Evolutionary conservation across 2,888 invertebrate species (phyloP).

Genomic region (Hedya salicella): DNA sequence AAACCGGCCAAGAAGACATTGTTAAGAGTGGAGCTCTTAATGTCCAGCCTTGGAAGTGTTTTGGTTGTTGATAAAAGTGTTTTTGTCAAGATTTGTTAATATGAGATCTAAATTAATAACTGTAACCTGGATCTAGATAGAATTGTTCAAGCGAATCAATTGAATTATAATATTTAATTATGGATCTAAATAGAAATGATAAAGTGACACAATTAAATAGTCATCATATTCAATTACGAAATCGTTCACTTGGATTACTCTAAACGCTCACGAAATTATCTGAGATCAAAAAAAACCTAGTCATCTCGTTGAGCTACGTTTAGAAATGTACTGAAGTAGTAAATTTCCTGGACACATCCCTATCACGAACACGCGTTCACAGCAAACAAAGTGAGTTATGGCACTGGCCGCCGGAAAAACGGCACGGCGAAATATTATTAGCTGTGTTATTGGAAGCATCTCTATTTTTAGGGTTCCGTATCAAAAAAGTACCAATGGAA

Average conservation of each 20-base stretch:
- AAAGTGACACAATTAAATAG: background rate
- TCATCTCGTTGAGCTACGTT: constrained; percentile 9
- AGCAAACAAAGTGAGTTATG: constrained; percentile 43
- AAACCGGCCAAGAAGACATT: too few relatives aligned
- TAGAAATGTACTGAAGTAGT: constrained; percentile 38
- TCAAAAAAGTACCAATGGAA: too few relatives aligned
- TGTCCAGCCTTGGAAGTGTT: too few relatives aligned
- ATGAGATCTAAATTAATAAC: background rate
- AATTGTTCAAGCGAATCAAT: background rate
- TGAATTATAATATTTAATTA: constrained; percentile 8
- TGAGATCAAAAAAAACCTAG: constrained; percentile 19
- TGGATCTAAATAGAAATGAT: background rate
- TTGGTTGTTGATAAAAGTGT: too few relatives aligned
- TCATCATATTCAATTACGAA: constrained; percentile 9
- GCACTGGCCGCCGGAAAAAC: constrained; percentile 27
- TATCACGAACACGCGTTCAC: constrained; percentile 42
- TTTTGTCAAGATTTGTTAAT: background rate
- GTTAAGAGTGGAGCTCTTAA: too few relatives aligned
- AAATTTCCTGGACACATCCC: constrained; percentile 47
- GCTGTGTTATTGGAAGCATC: constrained; percentile 22
- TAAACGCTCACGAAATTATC: too few relatives aligned
- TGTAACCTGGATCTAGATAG: background rate
- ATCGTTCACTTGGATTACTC: background rate
- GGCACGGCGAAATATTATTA: constrained; percentile 27
- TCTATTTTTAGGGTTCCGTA: too few relatives aligned